Percentiles rank a stretch among this genome's conserved stretches.
Conservation (phyloP, 2,888 invertebrate species). For the Drosophila stalkeri region DNA sequence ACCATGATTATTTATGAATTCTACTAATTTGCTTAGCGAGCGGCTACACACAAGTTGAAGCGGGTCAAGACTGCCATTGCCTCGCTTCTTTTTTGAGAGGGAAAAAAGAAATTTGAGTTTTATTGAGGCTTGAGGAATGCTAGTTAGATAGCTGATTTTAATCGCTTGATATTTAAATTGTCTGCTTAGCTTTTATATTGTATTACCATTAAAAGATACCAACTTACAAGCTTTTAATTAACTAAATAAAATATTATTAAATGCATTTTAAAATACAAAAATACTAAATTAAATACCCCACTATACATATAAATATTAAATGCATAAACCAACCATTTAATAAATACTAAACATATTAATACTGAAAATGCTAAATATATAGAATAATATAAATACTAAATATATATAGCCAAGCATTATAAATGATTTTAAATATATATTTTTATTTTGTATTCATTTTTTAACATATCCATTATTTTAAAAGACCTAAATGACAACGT, state of each 20-base stretch:
- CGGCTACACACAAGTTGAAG: constrained; percentile 55
- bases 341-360: too few relatives aligned
- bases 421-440: too few relatives aligned
- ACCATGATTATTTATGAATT: constrained; percentile 64
- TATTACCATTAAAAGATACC: not conserved
- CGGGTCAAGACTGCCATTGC: constrained; percentile 60
- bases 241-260: not conserved
- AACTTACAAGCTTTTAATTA: not conserved
- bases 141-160: constrained; percentile 7
- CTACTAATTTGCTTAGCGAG: constrained; percentile 72
- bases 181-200: not conserved
- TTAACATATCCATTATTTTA: too few relatives aligned
- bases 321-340: too few relatives aligned
- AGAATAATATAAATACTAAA: too few relatives aligned
- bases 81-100: constrained; percentile 26
- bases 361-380: too few relatives aligned
- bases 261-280: not conserved
- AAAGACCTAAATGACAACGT: too few relatives aligned
- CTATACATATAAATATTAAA: not conserved
- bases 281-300: not conserved
- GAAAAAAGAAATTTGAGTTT: constrained; percentile 63
- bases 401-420: too few relatives aligned
- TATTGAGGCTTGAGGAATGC: constrained; percentile 43
- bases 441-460: too few relatives aligned
- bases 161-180: not conserved